Percentiles rank a stretch among this genome's conserved stretches.
Evolutionary conservation across 2,797 vertebrate genomes (phyloP).

Genomic region (Aplochiton taeniatus): DNA sequence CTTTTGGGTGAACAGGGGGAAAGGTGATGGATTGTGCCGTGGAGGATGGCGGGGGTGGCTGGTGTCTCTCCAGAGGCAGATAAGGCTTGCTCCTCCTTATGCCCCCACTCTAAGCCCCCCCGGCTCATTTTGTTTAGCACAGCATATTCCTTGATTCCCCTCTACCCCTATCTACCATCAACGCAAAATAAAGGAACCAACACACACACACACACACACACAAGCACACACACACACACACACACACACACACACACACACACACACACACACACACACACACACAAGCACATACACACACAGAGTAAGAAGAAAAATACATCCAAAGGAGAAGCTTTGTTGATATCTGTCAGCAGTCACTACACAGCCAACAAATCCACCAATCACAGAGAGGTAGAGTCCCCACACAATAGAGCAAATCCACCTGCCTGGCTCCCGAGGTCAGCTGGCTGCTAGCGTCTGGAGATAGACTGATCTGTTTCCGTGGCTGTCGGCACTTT

Average conservation of each 20-base stretch:
- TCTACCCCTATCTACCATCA: background rate
- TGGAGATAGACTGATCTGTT: background rate
- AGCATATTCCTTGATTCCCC: conserved; percentile 28
- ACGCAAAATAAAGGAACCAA: conserved; percentile 9
- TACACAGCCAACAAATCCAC: conserved; percentile 34
- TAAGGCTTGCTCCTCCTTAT: background rate
- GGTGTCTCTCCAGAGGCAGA: background rate
- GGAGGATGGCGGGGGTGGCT: background rate
- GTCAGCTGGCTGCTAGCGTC: conserved; percentile 11
- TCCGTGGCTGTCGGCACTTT: background rate
- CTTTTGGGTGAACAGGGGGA: too few species aligned
- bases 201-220: conserved; percentile 1
- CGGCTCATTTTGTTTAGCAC: conserved; percentile 34
- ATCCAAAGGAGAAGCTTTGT: conserved; percentile 36
- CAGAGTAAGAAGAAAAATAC: conserved; percentile 9
- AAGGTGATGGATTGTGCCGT: too few species aligned
- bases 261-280: background rate
- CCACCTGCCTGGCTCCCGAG: conserved; percentile 32
- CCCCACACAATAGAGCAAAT: conserved; percentile 40
- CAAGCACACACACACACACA: background rate
- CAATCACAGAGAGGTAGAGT: conserved; percentile 30
- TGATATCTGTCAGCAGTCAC: conserved; percentile 36
- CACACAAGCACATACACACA: background rate
- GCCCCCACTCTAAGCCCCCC: conserved; percentile 20
- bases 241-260: background rate